A percentile compares a stretch with the other conserved stretches of the same genome.
phyloP scores from a whole-genome alignment of 2,113 vertebrate species.

The Abramis brama region DNA sequence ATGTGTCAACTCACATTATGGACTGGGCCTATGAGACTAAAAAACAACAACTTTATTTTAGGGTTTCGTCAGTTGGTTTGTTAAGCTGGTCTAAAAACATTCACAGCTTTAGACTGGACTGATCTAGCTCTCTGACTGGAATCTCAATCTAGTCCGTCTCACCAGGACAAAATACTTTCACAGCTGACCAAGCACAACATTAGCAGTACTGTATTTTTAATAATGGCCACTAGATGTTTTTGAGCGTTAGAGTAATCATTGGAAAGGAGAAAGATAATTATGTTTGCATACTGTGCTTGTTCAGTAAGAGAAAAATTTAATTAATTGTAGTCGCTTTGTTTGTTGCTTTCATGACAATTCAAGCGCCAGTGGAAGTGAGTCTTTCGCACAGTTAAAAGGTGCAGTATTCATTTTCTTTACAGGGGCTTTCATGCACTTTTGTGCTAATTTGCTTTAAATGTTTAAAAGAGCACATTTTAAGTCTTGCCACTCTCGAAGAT shows the following conservation, averaged over 20 bases:
- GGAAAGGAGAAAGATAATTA: not conserved
- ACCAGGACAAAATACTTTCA: slow-evolving; percentile 10
- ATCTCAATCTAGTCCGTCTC: slow-evolving; percentile 2
- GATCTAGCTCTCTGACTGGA: slow-evolving; percentile 22
- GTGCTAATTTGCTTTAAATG: slow-evolving; percentile 35
- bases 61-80: not conserved
- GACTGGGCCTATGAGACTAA: not conserved
- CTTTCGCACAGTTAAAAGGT: not conserved
- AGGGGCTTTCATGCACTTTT: not conserved
- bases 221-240: not conserved
- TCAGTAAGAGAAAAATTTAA: not conserved
- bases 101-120: not conserved
- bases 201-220: slow-evolving; percentile 15
- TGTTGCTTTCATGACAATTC: not conserved
- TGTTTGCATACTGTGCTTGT: not conserved
- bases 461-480: slow-evolving; percentile 23
- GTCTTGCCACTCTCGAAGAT: slow-evolving; percentile 19
- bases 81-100: not conserved
- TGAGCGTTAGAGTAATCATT: not conserved
- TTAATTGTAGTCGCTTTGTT: not conserved
- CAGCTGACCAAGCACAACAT: slow-evolving; percentile 14
- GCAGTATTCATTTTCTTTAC: not conserved
- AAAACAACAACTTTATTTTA: not conserved
- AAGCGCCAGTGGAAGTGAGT: not conserved
- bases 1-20: not conserved